These are phyloP conservation scores for Leptinotarsa texana DNA, from an alignment of 1,140 invertebrate genomes.

Conservation along the genomic window DNA sequence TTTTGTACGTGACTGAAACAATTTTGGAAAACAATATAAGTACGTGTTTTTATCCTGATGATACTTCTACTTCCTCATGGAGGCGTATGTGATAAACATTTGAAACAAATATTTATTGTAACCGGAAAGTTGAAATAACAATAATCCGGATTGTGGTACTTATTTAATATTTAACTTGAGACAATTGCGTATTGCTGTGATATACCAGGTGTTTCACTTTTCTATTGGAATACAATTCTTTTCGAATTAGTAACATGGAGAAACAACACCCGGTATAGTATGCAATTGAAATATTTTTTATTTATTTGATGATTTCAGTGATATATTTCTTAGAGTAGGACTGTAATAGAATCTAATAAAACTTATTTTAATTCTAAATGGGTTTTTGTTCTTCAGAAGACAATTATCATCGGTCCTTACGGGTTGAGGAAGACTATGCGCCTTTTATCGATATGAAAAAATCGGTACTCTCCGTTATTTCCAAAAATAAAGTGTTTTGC, in stretches of 20 bases:
- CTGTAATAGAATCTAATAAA: not conserved
- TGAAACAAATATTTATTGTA: not conserved
- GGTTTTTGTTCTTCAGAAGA: no score
- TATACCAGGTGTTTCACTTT: conserved; percentile 44
- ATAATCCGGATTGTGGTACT: not conserved
- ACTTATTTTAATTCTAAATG: not conserved
- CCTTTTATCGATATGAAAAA: no score
- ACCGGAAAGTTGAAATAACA: conserved; percentile 5
- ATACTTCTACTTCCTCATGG: conserved; percentile 2
- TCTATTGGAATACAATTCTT: no score
- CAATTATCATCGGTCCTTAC: no score
- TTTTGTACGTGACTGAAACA: no score
- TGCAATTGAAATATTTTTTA: conserved; percentile 36
- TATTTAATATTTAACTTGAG: conserved; percentile 16
- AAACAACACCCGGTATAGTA: conserved; percentile 45
- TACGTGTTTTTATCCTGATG: not conserved
- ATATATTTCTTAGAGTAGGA: conserved; percentile 3
- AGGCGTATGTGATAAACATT: not conserved
- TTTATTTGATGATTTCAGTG: conserved; percentile 20
- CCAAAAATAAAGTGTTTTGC: no score
- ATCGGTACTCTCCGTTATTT: no score
- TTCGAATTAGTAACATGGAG: no score
- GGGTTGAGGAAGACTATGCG: no score
- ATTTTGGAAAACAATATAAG: no score
- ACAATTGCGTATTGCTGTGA: conserved; percentile 40